These are phyloP conservation scores for Penelope pileata DNA, from an alignment of 2,113 vertebrate species.

Conservation along the genomic window DNA sequence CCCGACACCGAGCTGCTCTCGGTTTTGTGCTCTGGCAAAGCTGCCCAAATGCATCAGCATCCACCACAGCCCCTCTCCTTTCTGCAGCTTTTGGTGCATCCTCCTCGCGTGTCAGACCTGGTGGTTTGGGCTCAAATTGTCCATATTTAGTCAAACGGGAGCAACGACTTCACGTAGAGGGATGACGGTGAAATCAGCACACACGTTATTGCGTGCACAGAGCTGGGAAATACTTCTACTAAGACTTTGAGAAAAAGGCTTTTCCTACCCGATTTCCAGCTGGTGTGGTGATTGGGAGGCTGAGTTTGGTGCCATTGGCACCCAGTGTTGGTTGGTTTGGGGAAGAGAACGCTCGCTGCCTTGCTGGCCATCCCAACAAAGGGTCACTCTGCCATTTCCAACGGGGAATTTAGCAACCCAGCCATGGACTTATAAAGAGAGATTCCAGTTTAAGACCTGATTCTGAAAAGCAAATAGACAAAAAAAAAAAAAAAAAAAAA, in stretches of 20 bases:
- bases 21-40: neutral
- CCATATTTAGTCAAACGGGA: neutral
- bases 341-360: neutral
- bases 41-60: fast-evolving
- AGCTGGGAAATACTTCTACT: neutral
- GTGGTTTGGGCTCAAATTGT: no score
- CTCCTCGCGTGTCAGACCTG: neutral
- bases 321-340: neutral
- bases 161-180: no score
- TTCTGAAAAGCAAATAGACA: neutral
- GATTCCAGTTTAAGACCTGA: neutral
- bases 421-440: neutral
- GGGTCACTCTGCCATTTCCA: neutral
- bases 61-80: neutral
- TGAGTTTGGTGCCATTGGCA: neutral
- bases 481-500: neutral
- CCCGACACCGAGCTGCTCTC: neutral
- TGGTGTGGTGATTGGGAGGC: neutral
- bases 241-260: neutral
- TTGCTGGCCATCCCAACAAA: neutral
- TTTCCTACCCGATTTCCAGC: neutral
- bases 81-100: neutral
- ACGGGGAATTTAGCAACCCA: neutral
- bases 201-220: no score
- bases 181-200: no score